These are phyloP conservation scores for Mesorhabditis spiculigera DNA, from an alignment of 2,888 invertebrate species.

Conservation along the genomic window DNA sequence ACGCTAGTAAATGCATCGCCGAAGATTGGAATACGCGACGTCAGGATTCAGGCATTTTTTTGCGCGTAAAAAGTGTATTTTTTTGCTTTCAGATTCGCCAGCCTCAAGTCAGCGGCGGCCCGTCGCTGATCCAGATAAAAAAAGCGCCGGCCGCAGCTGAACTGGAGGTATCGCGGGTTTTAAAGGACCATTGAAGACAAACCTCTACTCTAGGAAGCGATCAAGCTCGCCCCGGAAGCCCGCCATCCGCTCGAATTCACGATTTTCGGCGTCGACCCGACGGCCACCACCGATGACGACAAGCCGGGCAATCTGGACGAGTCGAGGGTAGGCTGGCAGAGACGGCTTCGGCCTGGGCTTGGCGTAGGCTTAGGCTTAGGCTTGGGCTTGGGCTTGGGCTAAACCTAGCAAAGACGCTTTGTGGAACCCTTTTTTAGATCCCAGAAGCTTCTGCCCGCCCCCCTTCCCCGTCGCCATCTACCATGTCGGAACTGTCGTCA, in stretches of 20 bases:
- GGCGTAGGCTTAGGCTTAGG: too few relatives aligned
- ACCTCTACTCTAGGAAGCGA: too few relatives aligned
- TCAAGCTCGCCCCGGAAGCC: constrained; percentile 28
- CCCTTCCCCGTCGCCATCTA: constrained; percentile 19
- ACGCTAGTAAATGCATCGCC: constrained; percentile 36
- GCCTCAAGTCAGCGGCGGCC: constrained; percentile 39
- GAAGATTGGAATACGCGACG: not conserved
- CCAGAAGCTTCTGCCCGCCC: constrained; percentile 5
- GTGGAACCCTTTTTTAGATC: not conserved
- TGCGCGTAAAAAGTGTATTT: not conserved
- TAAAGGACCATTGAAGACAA: too few relatives aligned
- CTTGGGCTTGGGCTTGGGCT: not conserved
- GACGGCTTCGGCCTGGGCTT: too few relatives aligned
- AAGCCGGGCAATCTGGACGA: not conserved
- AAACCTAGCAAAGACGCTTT: constrained; percentile 3
- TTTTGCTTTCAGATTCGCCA: constrained; percentile 4
- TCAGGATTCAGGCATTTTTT: not conserved
- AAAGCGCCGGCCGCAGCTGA: constrained; percentile 17
- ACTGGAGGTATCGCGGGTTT: not conserved
- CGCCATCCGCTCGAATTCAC: constrained; percentile 37
- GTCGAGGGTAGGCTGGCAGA: not conserved
- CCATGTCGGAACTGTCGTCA: constrained; percentile 18
- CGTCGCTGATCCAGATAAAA: constrained; percentile 38
- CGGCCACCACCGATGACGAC: constrained; percentile 46
- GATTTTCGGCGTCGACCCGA: constrained; percentile 56